Percentiles rank a stretch among this genome's conserved stretches.
Evolutionary conservation across 2,888 invertebrate genomes (phyloP).

Genomic region (Leptogaster cylindrica): DNA sequence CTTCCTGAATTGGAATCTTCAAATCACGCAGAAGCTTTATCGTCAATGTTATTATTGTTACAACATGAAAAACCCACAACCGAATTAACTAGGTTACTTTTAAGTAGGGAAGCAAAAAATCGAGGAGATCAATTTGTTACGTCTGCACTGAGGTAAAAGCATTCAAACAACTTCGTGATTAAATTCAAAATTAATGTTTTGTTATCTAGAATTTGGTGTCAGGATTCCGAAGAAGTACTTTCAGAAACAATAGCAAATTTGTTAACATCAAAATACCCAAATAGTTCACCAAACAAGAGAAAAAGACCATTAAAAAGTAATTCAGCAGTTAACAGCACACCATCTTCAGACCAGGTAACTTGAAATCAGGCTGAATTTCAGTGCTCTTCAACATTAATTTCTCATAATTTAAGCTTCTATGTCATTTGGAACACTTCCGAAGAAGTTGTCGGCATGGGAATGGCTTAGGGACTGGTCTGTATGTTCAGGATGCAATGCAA

Average conservation of each 20-base stretch:
- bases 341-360: conserved; percentile 77
- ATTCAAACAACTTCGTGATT: conserved; percentile 1
- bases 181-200: background rate
- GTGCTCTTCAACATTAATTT: background rate
- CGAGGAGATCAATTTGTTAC: conserved; percentile 86
- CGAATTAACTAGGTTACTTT: conserved; percentile 82
- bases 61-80: conserved; percentile 90
- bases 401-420: conserved; percentile 71
- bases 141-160: conserved; percentile 79
- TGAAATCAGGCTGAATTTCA: background rate
- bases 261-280: conserved; percentile 82
- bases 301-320: conserved; percentile 81
- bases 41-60: conserved; percentile 86
- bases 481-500: conserved; percentile 90
- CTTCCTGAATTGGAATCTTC: conserved; percentile 78
- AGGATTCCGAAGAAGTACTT: conserved; percentile 87
- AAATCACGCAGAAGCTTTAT: conserved; percentile 91
- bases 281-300: conserved; percentile 88
- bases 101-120: conserved; percentile 75
- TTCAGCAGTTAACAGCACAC: conserved; percentile 72
- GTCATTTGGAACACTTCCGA: conserved; percentile 90
- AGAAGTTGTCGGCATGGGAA: conserved; percentile 67
- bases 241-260: conserved; percentile 80
- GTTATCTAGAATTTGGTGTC: conserved; percentile 81
- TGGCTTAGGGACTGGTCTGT: conserved; percentile 75